These are phyloP conservation scores for Desoria tigrina DNA, from an alignment of 2,888 invertebrate genomes.

Conservation along the genomic window DNA sequence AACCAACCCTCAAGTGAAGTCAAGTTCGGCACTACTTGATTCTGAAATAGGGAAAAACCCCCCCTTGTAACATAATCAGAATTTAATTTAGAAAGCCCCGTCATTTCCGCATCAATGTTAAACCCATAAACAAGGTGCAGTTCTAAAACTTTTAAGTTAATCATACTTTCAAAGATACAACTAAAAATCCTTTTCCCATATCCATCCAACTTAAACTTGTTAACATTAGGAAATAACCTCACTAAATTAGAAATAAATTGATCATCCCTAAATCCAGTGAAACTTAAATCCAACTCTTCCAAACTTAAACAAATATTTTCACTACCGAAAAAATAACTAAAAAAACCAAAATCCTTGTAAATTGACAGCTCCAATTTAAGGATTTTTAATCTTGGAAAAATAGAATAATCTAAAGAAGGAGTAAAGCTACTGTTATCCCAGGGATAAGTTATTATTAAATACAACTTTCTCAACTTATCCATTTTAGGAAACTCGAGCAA, in stretches of 20 bases:
- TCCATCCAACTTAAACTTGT: slow-evolving; percentile 38
- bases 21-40: too few species aligned
- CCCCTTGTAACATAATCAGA: too few species aligned
- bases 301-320: slow-evolving; percentile 22
- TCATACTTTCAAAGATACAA: slow-evolving; percentile 41
- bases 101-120: slow-evolving; percentile 45
- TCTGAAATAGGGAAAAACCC: too few species aligned
- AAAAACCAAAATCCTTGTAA: slow-evolving; percentile 42
- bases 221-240: slow-evolving; percentile 37
- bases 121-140: slow-evolving; percentile 46
- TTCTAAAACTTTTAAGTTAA: slow-evolving; percentile 37
- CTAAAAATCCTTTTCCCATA: slow-evolving; percentile 42
- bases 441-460: slow-evolving; percentile 43
- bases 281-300: slow-evolving; percentile 40
- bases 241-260: slow-evolving; percentile 39
- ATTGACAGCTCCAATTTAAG: slow-evolving; percentile 48
- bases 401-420: slow-evolving; percentile 36
- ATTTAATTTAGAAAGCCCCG: slow-evolving; percentile 38
- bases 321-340: slow-evolving; percentile 41
- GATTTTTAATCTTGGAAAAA: slow-evolving; percentile 34
- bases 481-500: slow-evolving; percentile 40
- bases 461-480: slow-evolving; percentile 32
- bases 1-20: too few species aligned
- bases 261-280: slow-evolving; percentile 46
- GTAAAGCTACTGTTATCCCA: slow-evolving; percentile 43